Percentiles rank a stretch among this genome's conserved stretches.
Evolutionary conservation across 2,797 vertebrate genomes (phyloP).

Genomic region (Brachyalestes nurse): DNA sequence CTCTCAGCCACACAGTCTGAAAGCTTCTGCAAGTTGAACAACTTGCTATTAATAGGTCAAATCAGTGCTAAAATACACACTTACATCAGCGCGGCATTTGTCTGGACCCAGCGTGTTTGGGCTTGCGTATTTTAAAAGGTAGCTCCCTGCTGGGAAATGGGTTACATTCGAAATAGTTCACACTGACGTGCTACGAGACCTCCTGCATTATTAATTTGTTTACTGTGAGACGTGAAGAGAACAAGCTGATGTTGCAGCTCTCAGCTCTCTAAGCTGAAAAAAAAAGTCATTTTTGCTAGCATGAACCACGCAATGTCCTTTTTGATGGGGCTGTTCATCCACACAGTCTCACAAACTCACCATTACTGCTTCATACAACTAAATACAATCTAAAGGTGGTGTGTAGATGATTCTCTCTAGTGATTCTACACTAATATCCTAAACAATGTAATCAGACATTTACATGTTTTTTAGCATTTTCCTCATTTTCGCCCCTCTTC

Average conservation of each 20-base stretch:
- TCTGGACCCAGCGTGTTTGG: conserved; percentile 9
- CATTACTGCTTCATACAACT: too few relatives aligned
- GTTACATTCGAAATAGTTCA: conserved; percentile 58
- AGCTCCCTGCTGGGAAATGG: conserved; percentile 52
- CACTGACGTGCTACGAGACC: conserved; percentile 52
- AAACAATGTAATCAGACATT: too few relatives aligned
- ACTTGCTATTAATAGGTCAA: conserved; percentile 2
- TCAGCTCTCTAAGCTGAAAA: background rate
- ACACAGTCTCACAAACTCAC: too few relatives aligned
- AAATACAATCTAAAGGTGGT: too few relatives aligned
- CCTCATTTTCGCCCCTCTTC: too few relatives aligned
- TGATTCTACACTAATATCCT: too few relatives aligned
- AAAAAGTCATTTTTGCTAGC: background rate
- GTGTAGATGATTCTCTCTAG: too few relatives aligned
- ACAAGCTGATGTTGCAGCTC: conserved; percentile 16
- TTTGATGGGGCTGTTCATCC: background rate
- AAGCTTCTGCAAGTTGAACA: background rate
- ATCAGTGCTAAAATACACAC: conserved; percentile 20
- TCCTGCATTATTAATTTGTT: conserved; percentile 64
- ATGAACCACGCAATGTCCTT: background rate
- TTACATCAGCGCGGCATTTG: conserved; percentile 4
- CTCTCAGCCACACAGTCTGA: background rate
- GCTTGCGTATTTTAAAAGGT: conserved; percentile 47
- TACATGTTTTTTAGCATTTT: too few relatives aligned
- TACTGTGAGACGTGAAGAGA: conserved; percentile 50